Percentiles rank a stretch among this genome's conserved stretches.
phyloP scores from a whole-genome alignment of 2,888 invertebrate genomes.

The Drosophila stalkeri region DNA sequence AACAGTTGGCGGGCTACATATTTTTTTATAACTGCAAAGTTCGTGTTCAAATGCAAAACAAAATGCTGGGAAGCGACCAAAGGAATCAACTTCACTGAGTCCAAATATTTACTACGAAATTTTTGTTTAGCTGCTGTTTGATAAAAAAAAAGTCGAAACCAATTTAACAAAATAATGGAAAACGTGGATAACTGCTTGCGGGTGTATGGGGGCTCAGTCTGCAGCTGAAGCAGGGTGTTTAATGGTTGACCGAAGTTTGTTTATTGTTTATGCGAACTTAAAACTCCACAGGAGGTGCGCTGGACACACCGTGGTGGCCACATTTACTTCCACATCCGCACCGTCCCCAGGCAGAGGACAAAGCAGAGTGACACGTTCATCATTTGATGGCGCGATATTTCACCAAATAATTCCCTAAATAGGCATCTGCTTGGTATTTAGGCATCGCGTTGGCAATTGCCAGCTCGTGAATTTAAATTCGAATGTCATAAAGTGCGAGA shows the following conservation, averaged over 20 bases:
- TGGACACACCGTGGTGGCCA: conserved; percentile 5
- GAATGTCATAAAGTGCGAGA: conserved; percentile 51
- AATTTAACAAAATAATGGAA: conserved; percentile 73
- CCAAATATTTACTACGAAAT: conserved; percentile 50
- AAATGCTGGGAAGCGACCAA: conserved; percentile 8
- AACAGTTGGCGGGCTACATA: conserved; percentile 13
- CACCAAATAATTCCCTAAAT: conserved; percentile 52
- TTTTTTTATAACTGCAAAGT: conserved; percentile 57
- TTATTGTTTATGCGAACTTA: conserved; percentile 41
- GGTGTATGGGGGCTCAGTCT: not conserved
- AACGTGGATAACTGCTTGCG: conserved; percentile 34
- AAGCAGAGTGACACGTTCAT: conserved; percentile 54
- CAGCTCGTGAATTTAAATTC: conserved; percentile 56
- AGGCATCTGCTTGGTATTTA: conserved; percentile 49
- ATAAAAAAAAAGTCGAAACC: conserved; percentile 44
- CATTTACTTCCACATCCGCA: conserved; percentile 15
- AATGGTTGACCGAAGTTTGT: conserved; percentile 42
- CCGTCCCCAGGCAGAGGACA: conserved; percentile 40
- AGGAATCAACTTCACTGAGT: conserved; percentile 35
- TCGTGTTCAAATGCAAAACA: conserved; percentile 61
- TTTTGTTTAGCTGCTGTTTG: conserved; percentile 20
- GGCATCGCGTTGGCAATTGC: conserved; percentile 32
- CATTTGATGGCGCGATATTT: conserved; percentile 53
- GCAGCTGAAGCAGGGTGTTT: not conserved
- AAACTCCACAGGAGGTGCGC: conserved; percentile 30